Base-by-base conservation (phyloP, 2,888 invertebrate genomes). In the Meiosimyza platycephala region DNA sequence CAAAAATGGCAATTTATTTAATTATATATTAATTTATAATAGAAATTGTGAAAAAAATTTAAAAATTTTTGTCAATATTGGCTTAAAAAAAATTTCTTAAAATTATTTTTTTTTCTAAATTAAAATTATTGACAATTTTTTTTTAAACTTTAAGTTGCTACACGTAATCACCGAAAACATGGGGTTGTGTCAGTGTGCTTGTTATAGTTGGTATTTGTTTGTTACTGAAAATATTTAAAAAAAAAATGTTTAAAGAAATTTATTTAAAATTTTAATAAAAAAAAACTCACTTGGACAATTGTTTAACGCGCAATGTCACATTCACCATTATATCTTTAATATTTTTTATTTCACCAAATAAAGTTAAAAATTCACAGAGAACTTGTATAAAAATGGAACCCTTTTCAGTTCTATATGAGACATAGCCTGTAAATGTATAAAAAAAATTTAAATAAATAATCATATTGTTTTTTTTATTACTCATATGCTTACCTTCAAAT, bases 351-450 rank as follows among this genome's bases (percentile, higher is more conserved):
- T 76, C 73, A 15, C 85, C 85, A 63, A 78, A 74, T 48, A 64
- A 51, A 54, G 81, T 77, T 0, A 87, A 72, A n/a, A 81, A 75
- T 16, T 84, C 80, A 70, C 87, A 87, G 11, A 87, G 76, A 0
- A 77, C 77, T 74, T 85, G 82, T 70, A 87, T 86, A 57, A 87
- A 87, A 11, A 85, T 79, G 13, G 86, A 83, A 13, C 87, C 87
- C 18, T 78, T 78, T 3, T 81, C 78, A 4, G 81, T 78, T 47
- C 87, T 85, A 80, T 82, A 87, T 6, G 87, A 83, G 0, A 85
- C 85, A 73, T 84, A 87, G 12, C 87, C 84, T 84, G 28, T 1
- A 67, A 68, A 59, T 79, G 18, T 6, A 57, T 68, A 40, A 2
- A 28, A 28, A 28, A 28, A 28, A 28, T 28, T 28, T 4, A 3